Conservation (phyloP, 2,888 invertebrate genomes). For the Dinocampus coccinellae region DNA sequence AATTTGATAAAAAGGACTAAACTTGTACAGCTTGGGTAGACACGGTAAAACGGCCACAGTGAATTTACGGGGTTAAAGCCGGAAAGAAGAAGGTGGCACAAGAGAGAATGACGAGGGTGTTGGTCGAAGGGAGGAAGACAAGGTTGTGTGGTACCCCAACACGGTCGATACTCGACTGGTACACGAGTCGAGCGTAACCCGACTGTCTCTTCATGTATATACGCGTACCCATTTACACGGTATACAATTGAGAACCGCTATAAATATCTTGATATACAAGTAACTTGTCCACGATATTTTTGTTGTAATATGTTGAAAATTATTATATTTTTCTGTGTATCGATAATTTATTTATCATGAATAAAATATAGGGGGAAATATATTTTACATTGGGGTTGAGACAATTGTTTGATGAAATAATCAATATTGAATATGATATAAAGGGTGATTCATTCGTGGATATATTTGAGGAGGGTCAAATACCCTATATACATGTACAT, state of each 20-base stretch:
- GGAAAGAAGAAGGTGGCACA: constrained; percentile 33
- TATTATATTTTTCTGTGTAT: background rate
- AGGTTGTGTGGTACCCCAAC: constrained; percentile 42
- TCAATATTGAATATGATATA: background rate
- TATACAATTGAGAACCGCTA: constrained; percentile 29
- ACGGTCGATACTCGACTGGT: constrained; percentile 51
- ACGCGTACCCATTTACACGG: background rate
- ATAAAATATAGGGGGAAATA: background rate
- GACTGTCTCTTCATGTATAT: constrained; percentile 9
- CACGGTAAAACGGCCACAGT: constrained; percentile 40
- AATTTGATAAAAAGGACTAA: constrained; percentile 37
- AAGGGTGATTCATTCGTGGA: constrained; percentile 9
- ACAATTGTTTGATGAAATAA: background rate
- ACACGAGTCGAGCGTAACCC: constrained; percentile 36
- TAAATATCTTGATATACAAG: constrained; percentile 22
- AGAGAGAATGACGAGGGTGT: constrained; percentile 8
- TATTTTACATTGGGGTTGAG: background rate
- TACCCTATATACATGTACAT: background rate
- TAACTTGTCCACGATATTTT: constrained; percentile 8
- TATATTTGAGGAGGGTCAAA: background rate
- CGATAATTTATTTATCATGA: background rate
- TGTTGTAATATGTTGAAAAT: background rate
- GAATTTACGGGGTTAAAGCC: constrained; percentile 32
- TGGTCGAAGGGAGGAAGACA: constrained; percentile 4
- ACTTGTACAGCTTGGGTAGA: constrained; percentile 37